Evolutionary conservation across 2,797 vertebrate genomes (phyloP).

Genomic region (Anas georgica): DNA sequence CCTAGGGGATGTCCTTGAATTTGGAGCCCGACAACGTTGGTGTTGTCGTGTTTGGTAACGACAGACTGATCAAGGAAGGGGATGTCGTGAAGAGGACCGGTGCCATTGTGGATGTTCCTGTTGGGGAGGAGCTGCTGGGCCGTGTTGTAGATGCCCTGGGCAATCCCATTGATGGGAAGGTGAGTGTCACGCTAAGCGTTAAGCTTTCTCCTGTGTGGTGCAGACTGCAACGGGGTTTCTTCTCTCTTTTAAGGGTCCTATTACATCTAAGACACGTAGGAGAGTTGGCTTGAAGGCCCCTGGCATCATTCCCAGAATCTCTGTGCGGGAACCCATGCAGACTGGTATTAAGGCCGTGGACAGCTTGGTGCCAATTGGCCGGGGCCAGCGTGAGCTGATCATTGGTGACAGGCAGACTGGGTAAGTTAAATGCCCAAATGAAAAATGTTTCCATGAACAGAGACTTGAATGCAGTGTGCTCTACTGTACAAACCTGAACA

Average conservation of each 20-base stretch:
- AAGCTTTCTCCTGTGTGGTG: fast-evolving
- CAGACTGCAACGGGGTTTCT: background rate
- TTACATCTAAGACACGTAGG: constrained; percentile 84
- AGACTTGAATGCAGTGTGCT: fast-evolving
- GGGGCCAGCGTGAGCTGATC: constrained; percentile 97
- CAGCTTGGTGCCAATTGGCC: constrained; percentile 96
- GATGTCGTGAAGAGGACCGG: constrained; percentile 96
- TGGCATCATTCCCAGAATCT: constrained; percentile 96
- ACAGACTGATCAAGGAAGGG: constrained; percentile 97
- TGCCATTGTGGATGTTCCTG: constrained; percentile 96
- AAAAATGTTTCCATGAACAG: background rate
- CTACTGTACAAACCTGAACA: fast-evolving
- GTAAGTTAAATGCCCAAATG: constrained; percentile 73
- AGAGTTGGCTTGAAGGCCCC: constrained; percentile 97
- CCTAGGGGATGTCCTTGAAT: constrained; percentile 97
- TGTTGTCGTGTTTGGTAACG: constrained; percentile 97
- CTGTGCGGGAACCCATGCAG: constrained; percentile 97
- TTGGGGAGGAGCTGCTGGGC: constrained; percentile 90
- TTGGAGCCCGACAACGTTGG: constrained; percentile 98
- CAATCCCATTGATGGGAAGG: constrained; percentile 96
- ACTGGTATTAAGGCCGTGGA: constrained; percentile 98
- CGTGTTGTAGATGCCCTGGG: constrained; percentile 95
- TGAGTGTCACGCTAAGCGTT: constrained; percentile 33
- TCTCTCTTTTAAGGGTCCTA: constrained; percentile 80
- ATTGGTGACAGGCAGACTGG: constrained; percentile 98